These are phyloP conservation scores for Phrixothrix hirtus DNA, from an alignment of 2,888 invertebrate species.

Conservation along the genomic window DNA sequence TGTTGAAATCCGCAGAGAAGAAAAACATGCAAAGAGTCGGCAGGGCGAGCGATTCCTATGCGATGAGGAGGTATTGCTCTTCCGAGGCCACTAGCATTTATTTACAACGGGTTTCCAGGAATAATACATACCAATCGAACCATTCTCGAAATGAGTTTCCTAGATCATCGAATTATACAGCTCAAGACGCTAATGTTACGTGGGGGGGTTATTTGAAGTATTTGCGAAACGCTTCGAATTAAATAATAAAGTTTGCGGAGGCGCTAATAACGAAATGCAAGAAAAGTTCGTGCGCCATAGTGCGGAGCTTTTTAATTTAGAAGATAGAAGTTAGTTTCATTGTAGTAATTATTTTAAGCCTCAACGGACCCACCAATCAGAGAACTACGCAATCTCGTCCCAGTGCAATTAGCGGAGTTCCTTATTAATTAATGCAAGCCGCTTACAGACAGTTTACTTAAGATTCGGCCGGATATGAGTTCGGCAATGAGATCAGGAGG, in stretches of 20 bases:
- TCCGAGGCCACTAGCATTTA: constrained; percentile 33
- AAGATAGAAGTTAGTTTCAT: constrained; percentile 39
- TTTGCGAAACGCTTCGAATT: constrained; percentile 1
- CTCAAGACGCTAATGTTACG: constrained; percentile 19
- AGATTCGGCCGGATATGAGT: constrained; percentile 53
- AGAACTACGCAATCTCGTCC: constrained; percentile 48
- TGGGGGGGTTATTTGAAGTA: not conserved
- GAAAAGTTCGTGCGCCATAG: constrained; percentile 19
- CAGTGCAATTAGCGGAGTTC: constrained; percentile 57
- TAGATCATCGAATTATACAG: constrained; percentile 29
- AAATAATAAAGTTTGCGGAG: constrained; percentile 9
- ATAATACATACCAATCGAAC: constrained; percentile 36
- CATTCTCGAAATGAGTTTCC: constrained; percentile 28
- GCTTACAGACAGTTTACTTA: constrained; percentile 56
- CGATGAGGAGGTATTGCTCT: constrained; percentile 37
- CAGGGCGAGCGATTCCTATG: constrained; percentile 30
- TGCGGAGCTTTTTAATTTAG: constrained; percentile 31
- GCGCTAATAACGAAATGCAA: constrained; percentile 14
- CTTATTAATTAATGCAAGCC: constrained; percentile 58
- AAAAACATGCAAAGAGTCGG: constrained; percentile 40
- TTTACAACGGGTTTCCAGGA: constrained; percentile 29
- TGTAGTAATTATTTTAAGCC: constrained; percentile 48
- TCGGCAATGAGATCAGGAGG: constrained; percentile 38
- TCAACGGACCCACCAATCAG: constrained; percentile 46
- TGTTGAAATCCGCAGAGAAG: constrained; percentile 47